These are phyloP conservation scores for Folsomia candida DNA, from an alignment of 2,888 invertebrate species.

Conservation along the genomic window DNA sequence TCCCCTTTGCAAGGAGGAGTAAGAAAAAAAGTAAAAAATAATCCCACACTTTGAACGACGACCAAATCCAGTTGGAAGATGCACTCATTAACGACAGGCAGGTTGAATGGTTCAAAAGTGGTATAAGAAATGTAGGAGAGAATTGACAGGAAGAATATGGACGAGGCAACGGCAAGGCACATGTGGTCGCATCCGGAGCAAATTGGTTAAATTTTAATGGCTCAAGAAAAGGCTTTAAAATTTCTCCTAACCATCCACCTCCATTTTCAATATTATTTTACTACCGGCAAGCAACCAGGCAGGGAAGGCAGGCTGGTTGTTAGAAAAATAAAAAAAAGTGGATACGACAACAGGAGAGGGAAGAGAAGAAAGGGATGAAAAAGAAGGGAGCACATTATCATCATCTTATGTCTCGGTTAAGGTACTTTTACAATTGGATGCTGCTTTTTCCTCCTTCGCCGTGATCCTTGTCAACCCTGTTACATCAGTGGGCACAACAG, in stretches of 20 bases:
- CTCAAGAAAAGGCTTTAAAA: not conserved
- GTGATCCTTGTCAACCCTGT: too few species aligned
- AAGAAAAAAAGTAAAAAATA: not conserved
- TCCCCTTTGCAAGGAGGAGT: not conserved
- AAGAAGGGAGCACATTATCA: not conserved
- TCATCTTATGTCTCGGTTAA: not conserved
- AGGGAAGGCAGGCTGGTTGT: too few species aligned
- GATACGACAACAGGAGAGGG: not conserved
- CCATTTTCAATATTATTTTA: constrained; percentile 5
- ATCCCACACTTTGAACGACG: not conserved
- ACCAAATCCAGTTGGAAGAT: not conserved
- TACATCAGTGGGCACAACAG: too few species aligned
- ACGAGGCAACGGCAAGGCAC: not conserved
- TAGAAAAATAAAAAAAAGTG: not conserved
- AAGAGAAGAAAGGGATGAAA: not conserved
- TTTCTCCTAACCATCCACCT: not conserved
- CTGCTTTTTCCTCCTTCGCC: too few species aligned
- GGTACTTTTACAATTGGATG: too few species aligned
- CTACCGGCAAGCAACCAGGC: not conserved
- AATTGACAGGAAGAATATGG: not conserved
- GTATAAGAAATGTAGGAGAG: not conserved
- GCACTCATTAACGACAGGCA: not conserved
- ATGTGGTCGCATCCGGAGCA: constrained; percentile 19
- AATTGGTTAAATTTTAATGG: not conserved
- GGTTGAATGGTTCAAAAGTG: too few species aligned